A percentile compares a stretch with the other conserved stretches of the same genome.
phyloP scores from a whole-genome alignment of 2,113 vertebrate species.

The Tringa solitaria region DNA sequence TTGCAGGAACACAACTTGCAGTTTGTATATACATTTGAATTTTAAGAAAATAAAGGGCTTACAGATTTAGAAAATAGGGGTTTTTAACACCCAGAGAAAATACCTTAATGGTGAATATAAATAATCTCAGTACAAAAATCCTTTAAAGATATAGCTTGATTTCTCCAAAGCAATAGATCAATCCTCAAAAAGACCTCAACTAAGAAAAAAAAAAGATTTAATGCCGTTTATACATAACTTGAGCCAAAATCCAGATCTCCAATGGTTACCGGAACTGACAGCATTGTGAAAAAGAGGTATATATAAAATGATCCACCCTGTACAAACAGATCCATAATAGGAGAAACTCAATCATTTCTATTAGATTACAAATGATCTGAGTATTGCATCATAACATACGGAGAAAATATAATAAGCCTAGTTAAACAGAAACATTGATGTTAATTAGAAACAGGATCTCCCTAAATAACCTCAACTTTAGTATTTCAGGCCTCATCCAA shows the following conservation, averaged over 20 bases:
- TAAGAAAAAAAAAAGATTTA: not conserved
- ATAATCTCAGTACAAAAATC: not conserved
- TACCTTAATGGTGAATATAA: not conserved
- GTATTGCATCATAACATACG: not conserved
- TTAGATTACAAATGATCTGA: not conserved
- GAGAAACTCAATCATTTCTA: not conserved
- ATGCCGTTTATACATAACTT: not conserved
- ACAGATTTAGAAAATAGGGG: accelerated
- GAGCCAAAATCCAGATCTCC: not conserved
- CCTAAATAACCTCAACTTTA: not conserved
- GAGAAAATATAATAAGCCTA: constrained; percentile 15
- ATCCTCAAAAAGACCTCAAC: not conserved
- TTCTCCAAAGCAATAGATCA: not conserved
- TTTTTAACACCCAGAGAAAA: not conserved
- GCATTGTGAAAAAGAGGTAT: not conserved
- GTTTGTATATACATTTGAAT: not conserved
- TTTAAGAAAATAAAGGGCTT: not conserved
- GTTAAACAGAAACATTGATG: not conserved
- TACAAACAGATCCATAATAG: not conserved
- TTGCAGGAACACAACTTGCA: not conserved
- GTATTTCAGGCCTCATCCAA: not conserved
- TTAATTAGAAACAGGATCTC: constrained; percentile 36
- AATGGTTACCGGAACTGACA: not conserved
- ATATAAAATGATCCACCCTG: not conserved
- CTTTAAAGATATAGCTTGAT: not conserved